Evolutionary conservation across 2,797 vertebrate genomes (phyloP), one percentile per base, ranked within the genome.

Genomic region (Falco rusticolus): DNA sequence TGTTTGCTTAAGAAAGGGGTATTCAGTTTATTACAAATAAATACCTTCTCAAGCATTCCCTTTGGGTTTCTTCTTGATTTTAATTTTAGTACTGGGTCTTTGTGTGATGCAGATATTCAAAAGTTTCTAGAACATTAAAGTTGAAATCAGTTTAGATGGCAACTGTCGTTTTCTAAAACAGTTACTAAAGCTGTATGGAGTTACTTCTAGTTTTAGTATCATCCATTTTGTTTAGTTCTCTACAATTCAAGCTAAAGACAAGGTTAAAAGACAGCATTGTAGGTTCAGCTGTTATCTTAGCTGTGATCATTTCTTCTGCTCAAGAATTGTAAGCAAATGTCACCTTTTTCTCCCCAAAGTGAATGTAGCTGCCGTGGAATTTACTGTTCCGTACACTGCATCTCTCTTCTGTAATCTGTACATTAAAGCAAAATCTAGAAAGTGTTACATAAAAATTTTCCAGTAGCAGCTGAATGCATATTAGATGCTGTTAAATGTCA

Each of bases 401-500:
- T 61, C 19, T 80, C 87, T 71, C 59, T 37, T 59, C 76, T 87
- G 57, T 77, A 87, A 87, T 93, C 41, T 14, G 33, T 53, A 59
- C 50, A 41, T 84, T 69, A 91, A 84, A 96, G 91, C 66, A 91
- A 84, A 86, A 77, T 86, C 57, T 59, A 87, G 72, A 66, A 94
- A 89, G 9, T 16, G 22, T 92, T 90, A 86, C 31, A 80, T 89
- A 87, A 94, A 89, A 78, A 50, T 54, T 78, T 96, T 91, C 84
- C 93, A 79, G 71, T 66, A 74, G 69, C 11, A 5, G 63, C 68
- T 70, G 86, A 90, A 93, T 71, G 78, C 71, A 18, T 87, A 81
- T 90, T 80, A 92, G 92, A 76, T 89, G 84, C 64, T 95, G 81
- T 83, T 96, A 97, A 97, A 97, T 95, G 96, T 97, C 95, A 96